phyloP scores from a whole-genome alignment of 2,113 vertebrate species.

The Euleptes europaea region DNA sequence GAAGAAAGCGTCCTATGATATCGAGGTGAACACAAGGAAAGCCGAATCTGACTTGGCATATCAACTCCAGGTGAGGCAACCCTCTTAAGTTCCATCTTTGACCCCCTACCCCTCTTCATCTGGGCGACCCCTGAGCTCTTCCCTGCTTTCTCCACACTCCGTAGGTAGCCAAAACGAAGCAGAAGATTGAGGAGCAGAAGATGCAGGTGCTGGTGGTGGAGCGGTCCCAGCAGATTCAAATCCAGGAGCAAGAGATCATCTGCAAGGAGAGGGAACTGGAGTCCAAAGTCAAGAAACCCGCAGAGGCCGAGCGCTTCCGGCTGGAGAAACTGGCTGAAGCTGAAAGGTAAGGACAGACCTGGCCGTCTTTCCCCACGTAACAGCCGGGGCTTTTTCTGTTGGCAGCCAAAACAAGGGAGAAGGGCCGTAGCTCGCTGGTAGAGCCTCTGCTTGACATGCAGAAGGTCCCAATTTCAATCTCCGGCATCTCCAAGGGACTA shows the following conservation, averaged over 20 bases:
- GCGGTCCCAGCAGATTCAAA: conserved; percentile 87
- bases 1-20: conserved; percentile 88
- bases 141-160: accelerated
- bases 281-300: conserved; percentile 86
- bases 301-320: conserved; percentile 85
- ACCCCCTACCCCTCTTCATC: not conserved
- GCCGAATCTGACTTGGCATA: conserved; percentile 92
- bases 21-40: conserved; percentile 89
- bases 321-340: conserved; percentile 88
- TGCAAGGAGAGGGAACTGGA: conserved; percentile 89
- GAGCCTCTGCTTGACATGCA: no score
- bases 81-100: not conserved
- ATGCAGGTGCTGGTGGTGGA: conserved; percentile 93
- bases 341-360: conserved; percentile 70
- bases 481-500: no score
- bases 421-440: no score
- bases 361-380: no score
- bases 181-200: conserved; percentile 91
- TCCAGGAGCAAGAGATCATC: conserved; percentile 91
- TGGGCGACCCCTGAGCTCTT: not conserved
- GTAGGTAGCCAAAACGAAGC: conserved; percentile 93
- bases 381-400: no score
- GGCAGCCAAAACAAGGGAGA: no score
- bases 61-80: conserved; percentile 86
- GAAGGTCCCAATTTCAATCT: no score